Percentiles rank a stretch among this genome's conserved stretches.
phyloP scores from a whole-genome alignment of 2,888 invertebrate genomes.

The Pardosa pseudoannulata region DNA sequence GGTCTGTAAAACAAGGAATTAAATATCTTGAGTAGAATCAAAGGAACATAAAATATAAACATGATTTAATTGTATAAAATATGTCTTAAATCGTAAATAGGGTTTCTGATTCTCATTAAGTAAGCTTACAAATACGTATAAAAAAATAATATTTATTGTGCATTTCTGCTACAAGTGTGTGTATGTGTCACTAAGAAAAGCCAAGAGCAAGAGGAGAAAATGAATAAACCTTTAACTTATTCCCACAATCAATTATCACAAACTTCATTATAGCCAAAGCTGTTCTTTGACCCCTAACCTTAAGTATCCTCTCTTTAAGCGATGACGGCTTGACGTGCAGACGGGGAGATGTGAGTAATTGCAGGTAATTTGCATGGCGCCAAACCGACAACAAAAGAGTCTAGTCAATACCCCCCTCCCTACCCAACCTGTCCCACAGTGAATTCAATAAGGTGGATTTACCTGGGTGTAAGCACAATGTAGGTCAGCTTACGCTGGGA shows the following conservation, averaged over 20 bases:
- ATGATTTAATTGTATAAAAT: too few relatives aligned
- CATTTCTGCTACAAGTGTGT: too few relatives aligned
- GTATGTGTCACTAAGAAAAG: too few relatives aligned
- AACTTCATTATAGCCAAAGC: not conserved
- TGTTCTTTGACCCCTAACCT: not conserved
- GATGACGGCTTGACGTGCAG: slow-evolving; percentile 9
- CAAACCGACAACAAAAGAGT: slow-evolving; percentile 7
- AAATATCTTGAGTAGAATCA: too few relatives aligned
- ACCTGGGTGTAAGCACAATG: not conserved
- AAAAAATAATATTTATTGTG: too few relatives aligned
- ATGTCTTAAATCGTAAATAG: too few relatives aligned
- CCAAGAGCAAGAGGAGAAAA: too few relatives aligned
- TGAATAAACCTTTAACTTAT: not conserved
- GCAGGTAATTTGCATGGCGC: slow-evolving; percentile 14
- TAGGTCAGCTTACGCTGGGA: not conserved
- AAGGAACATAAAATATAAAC: too few relatives aligned
- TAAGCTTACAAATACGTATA: too few relatives aligned
- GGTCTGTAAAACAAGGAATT: too few relatives aligned
- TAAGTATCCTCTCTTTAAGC: not conserved
- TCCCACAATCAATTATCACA: not conserved
- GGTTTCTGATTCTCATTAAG: too few relatives aligned
- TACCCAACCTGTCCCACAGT: not conserved
- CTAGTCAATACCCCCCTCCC: not conserved
- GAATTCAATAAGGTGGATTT: not conserved
- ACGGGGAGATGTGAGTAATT: not conserved